Evolutionary conservation across 1,140 invertebrate species (phyloP), one percentile per base, ranked within the genome.

Genomic region (Nasonia longicornis): DNA sequence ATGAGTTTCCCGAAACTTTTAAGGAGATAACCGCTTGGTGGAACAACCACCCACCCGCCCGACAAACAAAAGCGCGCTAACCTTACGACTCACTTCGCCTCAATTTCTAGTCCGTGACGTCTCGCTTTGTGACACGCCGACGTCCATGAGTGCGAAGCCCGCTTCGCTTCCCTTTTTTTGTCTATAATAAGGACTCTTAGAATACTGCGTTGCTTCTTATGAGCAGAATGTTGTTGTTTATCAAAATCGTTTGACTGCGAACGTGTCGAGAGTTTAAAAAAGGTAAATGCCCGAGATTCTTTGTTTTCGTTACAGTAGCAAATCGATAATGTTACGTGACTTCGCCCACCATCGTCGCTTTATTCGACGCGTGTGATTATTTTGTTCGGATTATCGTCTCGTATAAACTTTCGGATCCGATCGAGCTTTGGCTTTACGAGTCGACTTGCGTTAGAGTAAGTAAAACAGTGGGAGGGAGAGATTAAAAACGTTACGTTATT

Each of bases 281-380:
- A 58, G 4, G 16, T 6, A 20, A 58, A 58, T 58, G 20, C 20
- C 52, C 52, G 2, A 58, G 6, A 20, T 20, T 58, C 16, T 20
- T 20, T 58, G 6, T 20, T 58, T 35, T 58, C 52, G 20, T 20
- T 58, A 58, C 6, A 7, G 14, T 20, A 20, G 52, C 52, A n/a
- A 58, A 20, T 58, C 52, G 20, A 3, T 2, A 20, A 58, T n/a
- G 42, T 88, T 83, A 90, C 82, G 88, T 89, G 83, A 90, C 87
- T 87, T 89, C 88, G 81, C 87, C 88, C 86, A 89, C 85, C 88
- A 89, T 90, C 82, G 85, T 89, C 48, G 22, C 1, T 69, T 63
- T 58, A 78, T 20, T 26, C 67, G 70, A 63, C 16, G 29, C 29
- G 31, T 69, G 31, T 38, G 35, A 3, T 4, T 64, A 38, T 42